phyloP scores from a whole-genome alignment of 53 echinoderm and acorn worm genomes.

The Echinometra lucunter region DNA sequence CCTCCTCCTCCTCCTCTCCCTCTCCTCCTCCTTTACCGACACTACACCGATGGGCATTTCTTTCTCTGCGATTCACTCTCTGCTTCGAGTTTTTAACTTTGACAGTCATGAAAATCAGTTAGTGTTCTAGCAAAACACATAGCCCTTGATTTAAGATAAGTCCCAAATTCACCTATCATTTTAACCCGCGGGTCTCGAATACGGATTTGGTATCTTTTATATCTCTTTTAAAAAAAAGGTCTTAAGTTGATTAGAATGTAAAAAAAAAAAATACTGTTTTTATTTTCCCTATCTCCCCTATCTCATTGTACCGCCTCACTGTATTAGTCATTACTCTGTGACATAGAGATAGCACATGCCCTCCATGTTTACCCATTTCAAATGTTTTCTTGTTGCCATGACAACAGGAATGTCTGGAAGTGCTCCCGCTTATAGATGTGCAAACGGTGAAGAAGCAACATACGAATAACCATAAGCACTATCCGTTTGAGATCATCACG shows the following conservation, averaged over 20 bases:
- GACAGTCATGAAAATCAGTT: too few species aligned
- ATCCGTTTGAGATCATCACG: slow-evolving; percentile 62
- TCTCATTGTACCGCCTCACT: neutral
- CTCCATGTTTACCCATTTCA: neutral
- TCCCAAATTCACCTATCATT: too few species aligned
- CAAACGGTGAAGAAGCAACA: slow-evolving; percentile 69
- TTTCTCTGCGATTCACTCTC: too few species aligned
- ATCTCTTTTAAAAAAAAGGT: too few species aligned
- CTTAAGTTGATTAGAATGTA: neutral
- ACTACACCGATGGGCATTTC: too few species aligned
- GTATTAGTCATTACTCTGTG: slow-evolving; percentile 4
- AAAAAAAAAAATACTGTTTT: neutral
- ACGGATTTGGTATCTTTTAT: too few species aligned
- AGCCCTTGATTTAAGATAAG: too few species aligned
- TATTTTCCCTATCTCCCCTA: slow-evolving; percentile 40
- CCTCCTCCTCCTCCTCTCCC: too few species aligned
- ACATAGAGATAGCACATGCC: neutral
- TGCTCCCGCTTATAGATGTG: slow-evolving; percentile 38
- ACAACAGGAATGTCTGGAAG: slow-evolving; percentile 64
- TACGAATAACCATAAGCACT: slow-evolving; percentile 4
- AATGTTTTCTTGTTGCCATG: slow-evolving; percentile 38
- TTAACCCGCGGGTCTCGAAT: too few species aligned
- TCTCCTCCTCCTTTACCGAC: too few species aligned
- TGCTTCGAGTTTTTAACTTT: too few species aligned
- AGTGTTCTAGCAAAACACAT: too few species aligned